Evolutionary conservation across 2,797 vertebrate genomes (phyloP).

Genomic region (Coendou prehensilis): DNA sequence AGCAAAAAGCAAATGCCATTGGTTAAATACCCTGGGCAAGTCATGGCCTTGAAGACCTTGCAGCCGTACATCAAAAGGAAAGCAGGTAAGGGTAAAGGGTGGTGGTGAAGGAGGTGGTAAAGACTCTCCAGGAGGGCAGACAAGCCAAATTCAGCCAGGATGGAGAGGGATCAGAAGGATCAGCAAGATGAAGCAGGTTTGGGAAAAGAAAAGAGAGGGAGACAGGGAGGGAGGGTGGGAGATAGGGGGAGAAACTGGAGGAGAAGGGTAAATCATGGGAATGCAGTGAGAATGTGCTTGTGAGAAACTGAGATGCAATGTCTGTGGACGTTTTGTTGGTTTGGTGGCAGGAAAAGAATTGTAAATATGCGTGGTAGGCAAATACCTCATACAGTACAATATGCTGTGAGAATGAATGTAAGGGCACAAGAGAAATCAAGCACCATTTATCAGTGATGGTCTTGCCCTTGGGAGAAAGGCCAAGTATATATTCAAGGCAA

Average conservation of each 20-base stretch:
- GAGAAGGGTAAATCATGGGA: conserved; percentile 60
- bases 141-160: background rate
- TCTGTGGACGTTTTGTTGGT: conserved; percentile 77
- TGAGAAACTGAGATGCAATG: conserved; percentile 65
- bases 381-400: conserved; percentile 73
- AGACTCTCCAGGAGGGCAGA: background rate
- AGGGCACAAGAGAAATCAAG: conserved; percentile 69
- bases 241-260: background rate
- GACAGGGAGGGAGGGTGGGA: background rate
- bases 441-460: background rate
- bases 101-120: background rate
- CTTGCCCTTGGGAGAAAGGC: conserved; percentile 73
- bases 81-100: background rate
- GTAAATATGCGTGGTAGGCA: conserved; percentile 74
- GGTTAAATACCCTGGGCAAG: background rate
- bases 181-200: background rate
- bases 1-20: background rate
- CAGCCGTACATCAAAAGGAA: background rate
- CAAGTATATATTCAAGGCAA: conserved; percentile 58
- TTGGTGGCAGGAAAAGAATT: conserved; percentile 77
- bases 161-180: background rate
- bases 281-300: conserved; percentile 65
- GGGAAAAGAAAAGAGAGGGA: background rate
- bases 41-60: background rate
- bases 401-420: conserved; percentile 65